Conservation (phyloP, 1,140 invertebrate species). For the Temnothorax nylanderi region DNA sequence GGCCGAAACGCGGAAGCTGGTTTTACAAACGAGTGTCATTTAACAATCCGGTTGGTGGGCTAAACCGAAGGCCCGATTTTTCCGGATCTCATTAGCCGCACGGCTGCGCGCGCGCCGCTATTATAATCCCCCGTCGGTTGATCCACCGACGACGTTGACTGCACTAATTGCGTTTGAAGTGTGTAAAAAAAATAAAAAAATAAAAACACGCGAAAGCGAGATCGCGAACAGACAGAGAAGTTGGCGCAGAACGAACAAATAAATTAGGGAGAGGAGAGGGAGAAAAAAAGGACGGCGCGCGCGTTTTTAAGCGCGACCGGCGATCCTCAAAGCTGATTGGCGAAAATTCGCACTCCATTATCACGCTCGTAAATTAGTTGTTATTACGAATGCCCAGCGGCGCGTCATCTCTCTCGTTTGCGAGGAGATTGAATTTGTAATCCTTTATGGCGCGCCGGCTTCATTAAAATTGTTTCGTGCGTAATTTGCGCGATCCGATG, state of each 20-base stretch:
- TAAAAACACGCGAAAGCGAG: slow-evolving; percentile 46
- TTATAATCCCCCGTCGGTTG: slow-evolving; percentile 71
- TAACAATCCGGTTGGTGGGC: slow-evolving; percentile 70
- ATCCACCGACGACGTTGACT: slow-evolving; percentile 69
- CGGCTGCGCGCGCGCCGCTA: slow-evolving; percentile 66
- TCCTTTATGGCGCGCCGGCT: slow-evolving; percentile 59
- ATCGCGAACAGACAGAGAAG: slow-evolving; percentile 21
- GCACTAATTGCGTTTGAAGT: slow-evolving; percentile 76
- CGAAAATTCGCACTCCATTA: slow-evolving; percentile 71
- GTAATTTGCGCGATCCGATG: slow-evolving; percentile 59
- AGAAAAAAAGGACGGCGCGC: slow-evolving; percentile 18
- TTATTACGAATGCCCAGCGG: slow-evolving; percentile 52
- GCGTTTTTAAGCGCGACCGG: slow-evolving; percentile 58
- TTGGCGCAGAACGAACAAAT: slow-evolving; percentile 44
- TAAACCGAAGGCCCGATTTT: slow-evolving; percentile 74
- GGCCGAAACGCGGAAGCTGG: slow-evolving; percentile 69
- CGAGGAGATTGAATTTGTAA: slow-evolving; percentile 62
- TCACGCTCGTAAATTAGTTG: slow-evolving; percentile 65
- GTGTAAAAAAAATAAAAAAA: slow-evolving; percentile 56
- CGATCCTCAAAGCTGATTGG: slow-evolving; percentile 72
- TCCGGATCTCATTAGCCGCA: slow-evolving; percentile 75
- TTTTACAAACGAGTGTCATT: slow-evolving; percentile 72
- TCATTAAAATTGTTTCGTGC: slow-evolving; percentile 62
- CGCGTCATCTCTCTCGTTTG: slow-evolving; percentile 53
- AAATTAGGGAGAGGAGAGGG: slow-evolving; percentile 7